phyloP scores from a whole-genome alignment of 2,113 vertebrate genomes.

The Oplegnathus fasciatus region DNA sequence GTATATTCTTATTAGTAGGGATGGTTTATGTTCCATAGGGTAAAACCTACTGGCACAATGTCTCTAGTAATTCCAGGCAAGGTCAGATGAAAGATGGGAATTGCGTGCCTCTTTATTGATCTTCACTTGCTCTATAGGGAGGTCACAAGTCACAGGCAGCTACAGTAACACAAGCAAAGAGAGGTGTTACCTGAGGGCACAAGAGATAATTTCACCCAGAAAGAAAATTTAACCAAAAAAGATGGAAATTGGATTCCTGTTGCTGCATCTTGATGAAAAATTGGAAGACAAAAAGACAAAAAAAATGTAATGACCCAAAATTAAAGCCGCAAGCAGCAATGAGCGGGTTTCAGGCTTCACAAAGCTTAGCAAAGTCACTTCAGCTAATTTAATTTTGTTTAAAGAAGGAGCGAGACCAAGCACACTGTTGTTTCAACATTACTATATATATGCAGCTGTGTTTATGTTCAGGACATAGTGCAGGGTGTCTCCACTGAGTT shows the following conservation, averaged over 20 bases:
- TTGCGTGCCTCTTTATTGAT: constrained; percentile 20
- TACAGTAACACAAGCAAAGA: background rate
- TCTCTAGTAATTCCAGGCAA: background rate
- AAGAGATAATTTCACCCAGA: background rate
- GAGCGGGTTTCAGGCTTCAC: too few relatives aligned
- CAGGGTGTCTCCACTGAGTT: too few relatives aligned
- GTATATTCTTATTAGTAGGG: background rate
- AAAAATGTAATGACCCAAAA: too few relatives aligned
- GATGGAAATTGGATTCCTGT: background rate
- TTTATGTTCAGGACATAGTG: too few relatives aligned
- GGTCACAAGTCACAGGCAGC: constrained; percentile 19
- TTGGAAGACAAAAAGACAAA: background rate
- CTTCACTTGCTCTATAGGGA: background rate
- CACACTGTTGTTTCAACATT: too few relatives aligned
- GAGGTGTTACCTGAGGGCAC: background rate
- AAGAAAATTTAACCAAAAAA: background rate
- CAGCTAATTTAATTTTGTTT: too few relatives aligned
- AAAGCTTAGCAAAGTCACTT: too few relatives aligned
- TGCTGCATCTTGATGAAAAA: background rate
- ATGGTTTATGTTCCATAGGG: background rate
- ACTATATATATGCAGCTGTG: too few relatives aligned
- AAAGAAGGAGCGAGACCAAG: too few relatives aligned
- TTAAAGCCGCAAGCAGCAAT: too few relatives aligned
- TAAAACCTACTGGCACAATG: background rate
- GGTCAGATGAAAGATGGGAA: constrained; percentile 21